A percentile compares a stretch with the other conserved stretches of the same genome.
These are phyloP conservation scores for Platycnemis pennipes DNA, from an alignment of 2,888 invertebrate genomes.

Conservation along the genomic window DNA sequence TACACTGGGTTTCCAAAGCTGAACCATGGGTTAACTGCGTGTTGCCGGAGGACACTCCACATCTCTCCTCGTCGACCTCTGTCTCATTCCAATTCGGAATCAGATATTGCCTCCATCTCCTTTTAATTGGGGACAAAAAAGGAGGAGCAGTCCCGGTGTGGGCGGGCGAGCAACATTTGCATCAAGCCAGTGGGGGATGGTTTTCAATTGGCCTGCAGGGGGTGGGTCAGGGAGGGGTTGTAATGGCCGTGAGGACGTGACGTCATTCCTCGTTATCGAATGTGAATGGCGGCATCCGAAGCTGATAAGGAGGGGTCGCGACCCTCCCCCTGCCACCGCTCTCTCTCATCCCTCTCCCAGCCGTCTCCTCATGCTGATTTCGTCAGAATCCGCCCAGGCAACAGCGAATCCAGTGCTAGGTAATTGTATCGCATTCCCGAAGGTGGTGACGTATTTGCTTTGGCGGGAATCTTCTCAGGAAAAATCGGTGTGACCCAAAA, in stretches of 20 bases:
- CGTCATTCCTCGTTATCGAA: constrained; percentile 59
- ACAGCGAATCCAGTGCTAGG: no score
- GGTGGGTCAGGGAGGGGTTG: background rate
- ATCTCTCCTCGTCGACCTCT: background rate
- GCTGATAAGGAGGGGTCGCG: constrained; percentile 57
- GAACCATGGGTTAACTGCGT: no score
- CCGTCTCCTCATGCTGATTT: constrained; percentile 51
- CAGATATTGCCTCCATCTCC: background rate
- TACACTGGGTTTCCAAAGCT: no score
- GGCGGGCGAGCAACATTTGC: background rate
- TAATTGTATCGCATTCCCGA: no score
- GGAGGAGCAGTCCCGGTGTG: background rate
- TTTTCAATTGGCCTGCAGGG: background rate
- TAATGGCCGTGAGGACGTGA: constrained; percentile 1
- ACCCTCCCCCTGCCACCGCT: background rate
- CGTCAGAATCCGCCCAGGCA: no score
- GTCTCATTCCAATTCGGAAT: background rate
- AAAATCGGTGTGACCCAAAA: no score
- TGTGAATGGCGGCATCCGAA: constrained; percentile 44
- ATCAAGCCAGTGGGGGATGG: background rate
- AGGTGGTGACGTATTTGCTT: no score
- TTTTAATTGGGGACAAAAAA: background rate
- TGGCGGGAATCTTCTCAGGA: no score
- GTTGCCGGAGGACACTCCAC: no score
- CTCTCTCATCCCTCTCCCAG: background rate